Conservation (phyloP, 2,797 vertebrate species). For the Dendrocincla tyrannina region DNA sequence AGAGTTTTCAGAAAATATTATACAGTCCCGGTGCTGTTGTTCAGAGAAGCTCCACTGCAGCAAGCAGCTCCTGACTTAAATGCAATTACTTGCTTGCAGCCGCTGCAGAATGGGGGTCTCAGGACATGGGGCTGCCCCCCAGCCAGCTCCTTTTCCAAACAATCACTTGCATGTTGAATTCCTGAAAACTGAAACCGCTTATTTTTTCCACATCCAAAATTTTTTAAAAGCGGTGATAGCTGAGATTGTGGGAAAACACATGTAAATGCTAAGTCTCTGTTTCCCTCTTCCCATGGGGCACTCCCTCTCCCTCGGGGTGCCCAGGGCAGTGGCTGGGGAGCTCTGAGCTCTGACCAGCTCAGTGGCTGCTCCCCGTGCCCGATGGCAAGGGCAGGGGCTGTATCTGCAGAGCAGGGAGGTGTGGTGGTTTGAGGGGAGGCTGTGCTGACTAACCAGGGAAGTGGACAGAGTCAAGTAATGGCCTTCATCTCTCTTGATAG, state of each 20-base stretch:
- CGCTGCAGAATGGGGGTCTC: not conserved
- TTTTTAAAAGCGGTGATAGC: not conserved
- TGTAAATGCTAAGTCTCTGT: fast-evolving
- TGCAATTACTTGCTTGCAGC: not conserved
- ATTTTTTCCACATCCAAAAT: not conserved
- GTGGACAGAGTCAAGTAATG: fast-evolving
- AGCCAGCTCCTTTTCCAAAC: not conserved
- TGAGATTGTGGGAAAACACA: not conserved
- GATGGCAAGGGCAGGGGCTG: not conserved
- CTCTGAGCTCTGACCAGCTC: not conserved
- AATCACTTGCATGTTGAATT: not conserved
- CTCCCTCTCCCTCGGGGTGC: fast-evolving
- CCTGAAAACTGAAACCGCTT: not conserved
- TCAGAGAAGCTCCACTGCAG: not conserved
- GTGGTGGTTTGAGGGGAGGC: not conserved
- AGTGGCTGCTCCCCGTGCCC: fast-evolving
- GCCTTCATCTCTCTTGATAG: not conserved
- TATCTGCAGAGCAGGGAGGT: fast-evolving
- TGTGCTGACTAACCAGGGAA: not conserved
- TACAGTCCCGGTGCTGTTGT: not conserved
- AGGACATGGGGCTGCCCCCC: not conserved
- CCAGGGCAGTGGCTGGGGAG: not conserved
- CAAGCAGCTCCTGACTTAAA: not conserved
- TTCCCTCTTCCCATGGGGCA: fast-evolving
- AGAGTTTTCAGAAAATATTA: not conserved